phyloP scores from a whole-genome alignment of 2,888 invertebrate genomes.

The Muschampia plurimacula region DNA sequence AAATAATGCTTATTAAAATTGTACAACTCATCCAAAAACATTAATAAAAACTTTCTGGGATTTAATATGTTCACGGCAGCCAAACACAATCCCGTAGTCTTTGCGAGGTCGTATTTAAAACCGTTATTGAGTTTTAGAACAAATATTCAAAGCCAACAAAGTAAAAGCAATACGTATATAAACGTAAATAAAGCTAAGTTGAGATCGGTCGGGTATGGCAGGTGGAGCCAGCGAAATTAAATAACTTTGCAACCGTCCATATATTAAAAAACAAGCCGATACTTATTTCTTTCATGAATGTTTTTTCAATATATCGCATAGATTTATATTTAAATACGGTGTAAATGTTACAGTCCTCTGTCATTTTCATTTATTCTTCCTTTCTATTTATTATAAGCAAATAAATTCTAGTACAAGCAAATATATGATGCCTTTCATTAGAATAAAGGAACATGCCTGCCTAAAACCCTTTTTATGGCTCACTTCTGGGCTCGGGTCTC shows the following conservation, averaged over 20 bases:
- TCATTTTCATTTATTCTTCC: too few species aligned
- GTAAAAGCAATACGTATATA: conserved; percentile 37
- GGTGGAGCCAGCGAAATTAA: conserved; percentile 36
- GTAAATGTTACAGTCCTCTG: background rate
- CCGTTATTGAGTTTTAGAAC: conserved; percentile 38
- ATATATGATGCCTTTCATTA: too few species aligned
- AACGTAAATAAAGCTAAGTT: conserved; percentile 39
- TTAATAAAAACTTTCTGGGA: conserved; percentile 14
- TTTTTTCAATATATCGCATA: background rate
- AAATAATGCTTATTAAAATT: background rate
- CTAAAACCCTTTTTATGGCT: too few species aligned
- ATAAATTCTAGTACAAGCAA: too few species aligned
- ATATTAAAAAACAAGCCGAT: conserved; percentile 30
- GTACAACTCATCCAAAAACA: conserved; percentile 3
- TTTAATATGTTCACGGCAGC: conserved; percentile 7
- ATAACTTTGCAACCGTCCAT: conserved; percentile 35
- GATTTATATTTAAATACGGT: background rate
- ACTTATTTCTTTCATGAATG: background rate
- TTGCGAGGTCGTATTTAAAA: conserved; percentile 20
- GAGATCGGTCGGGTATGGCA: conserved; percentile 32
- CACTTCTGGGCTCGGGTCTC: too few species aligned
- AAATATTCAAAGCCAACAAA: conserved; percentile 34
- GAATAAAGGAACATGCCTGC: too few species aligned
- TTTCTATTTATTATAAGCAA: too few species aligned
- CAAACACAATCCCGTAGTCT: conserved; percentile 8